Conservation (phyloP, 2,797 vertebrate species). For the Dromococcyx pavoninus region DNA sequence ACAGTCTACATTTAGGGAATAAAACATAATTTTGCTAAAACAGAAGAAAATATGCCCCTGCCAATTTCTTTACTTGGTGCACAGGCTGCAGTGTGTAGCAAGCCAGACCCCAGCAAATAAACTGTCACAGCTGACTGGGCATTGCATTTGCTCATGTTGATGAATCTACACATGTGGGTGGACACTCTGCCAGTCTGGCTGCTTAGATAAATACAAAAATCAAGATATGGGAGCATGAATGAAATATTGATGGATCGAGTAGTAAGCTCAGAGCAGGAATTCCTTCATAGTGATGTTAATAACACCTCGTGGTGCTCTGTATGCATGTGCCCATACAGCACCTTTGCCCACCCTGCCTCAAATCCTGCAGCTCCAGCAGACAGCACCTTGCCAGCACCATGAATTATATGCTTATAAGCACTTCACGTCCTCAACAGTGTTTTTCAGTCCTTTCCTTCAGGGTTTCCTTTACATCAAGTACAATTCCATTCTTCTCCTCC, state of each 20-base stretch:
- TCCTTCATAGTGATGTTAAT: rapidly evolving
- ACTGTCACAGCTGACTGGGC: rapidly evolving
- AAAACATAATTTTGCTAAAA: not conserved
- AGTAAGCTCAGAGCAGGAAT: not conserved
- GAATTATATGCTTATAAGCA: not conserved
- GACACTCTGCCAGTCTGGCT: not conserved
- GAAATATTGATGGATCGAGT: not conserved
- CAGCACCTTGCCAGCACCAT: not conserved
- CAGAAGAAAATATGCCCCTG: not conserved
- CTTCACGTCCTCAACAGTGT: not conserved
- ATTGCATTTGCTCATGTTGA: not conserved
- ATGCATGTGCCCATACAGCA: not conserved
- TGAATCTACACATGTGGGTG: not conserved
- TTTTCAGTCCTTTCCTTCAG: not conserved
- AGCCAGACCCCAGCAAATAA: not conserved
- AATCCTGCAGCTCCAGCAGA: not conserved
- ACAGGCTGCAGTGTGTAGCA: not conserved
- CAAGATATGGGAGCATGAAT: not conserved
- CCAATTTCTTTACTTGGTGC: not conserved
- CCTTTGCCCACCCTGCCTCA: not conserved
- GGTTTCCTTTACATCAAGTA: not conserved
- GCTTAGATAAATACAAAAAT: not conserved
- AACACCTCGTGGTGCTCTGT: rapidly evolving
- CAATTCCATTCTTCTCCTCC: rapidly evolving
- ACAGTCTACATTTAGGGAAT: rapidly evolving